Evolutionary conservation across 1,140 invertebrate genomes (phyloP), one percentile per base, ranked within the genome.

Genomic region (Antheraea pernyi): DNA sequence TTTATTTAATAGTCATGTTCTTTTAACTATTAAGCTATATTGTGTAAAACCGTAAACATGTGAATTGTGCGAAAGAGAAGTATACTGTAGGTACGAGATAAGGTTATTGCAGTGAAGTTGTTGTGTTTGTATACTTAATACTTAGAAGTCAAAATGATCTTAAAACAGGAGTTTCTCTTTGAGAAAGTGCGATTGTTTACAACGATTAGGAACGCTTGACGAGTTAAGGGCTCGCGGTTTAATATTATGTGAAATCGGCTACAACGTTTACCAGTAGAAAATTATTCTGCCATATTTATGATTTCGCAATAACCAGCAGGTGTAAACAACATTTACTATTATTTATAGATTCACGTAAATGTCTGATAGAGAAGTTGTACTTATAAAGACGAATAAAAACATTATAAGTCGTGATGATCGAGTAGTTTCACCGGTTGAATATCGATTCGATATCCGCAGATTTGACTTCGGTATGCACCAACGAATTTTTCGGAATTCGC

Each of bases 121-220:
- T 53, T 13, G 9, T 16, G 0, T n/a, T 16, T 0, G 46, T 13
- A 16, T 53, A 53, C 16, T 53, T 82, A 76, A 70, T 70, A 74
- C 72, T 78, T 22, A 53, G 46, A 53, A 16, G 46, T 13, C 9
- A 53, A 16, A 53, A 16, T 53, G 11, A 53, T 53, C 16, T 53
- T 53, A 53, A 53, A 53, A 53, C 46, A 16, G 46, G 16, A 53
- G 16, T n/a, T 67, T 71, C 80, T 83, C 80, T 84, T 86, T 80
- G 77, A 83, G 85, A 82, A 87, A 87, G 83, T 75, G 69, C 82
- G 86, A 88, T 89, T 70, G 63, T 77, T 67, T 73, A 71, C 59
- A 60, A 60, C 69, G 84, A 88, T 88, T 69, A 65, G 66, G 66
- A 76, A 85, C 84, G 83, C 78, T 30, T 30, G 22, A 1, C 22